Evolutionary conservation across 2,888 invertebrate genomes (phyloP).

Genomic region (Carabus problematicus): DNA sequence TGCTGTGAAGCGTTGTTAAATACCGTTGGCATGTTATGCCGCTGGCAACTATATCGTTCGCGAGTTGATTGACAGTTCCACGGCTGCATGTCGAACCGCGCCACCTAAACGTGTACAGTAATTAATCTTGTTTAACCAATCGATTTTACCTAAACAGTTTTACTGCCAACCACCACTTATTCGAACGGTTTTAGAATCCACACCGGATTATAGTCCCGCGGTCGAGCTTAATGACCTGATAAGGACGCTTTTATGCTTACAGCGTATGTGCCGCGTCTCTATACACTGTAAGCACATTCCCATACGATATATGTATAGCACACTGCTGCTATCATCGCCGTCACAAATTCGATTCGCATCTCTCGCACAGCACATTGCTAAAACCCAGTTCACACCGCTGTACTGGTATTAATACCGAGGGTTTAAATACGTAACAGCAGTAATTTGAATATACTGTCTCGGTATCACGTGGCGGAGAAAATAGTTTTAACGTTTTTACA

Average conservation of each 20-base stretch:
- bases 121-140: conserved; percentile 28
- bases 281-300: too few species aligned
- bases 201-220: conserved; percentile 9
- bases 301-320: too few species aligned
- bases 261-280: too few species aligned
- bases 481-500: too few species aligned
- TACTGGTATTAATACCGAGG: too few species aligned
- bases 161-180: conserved; percentile 15
- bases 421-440: too few species aligned
- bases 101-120: conserved; percentile 18
- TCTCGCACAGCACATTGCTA: too few species aligned
- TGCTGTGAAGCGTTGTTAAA: conserved; percentile 5
- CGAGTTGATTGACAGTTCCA: conserved; percentile 48
- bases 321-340: too few species aligned
- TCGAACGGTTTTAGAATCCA: conserved; percentile 7
- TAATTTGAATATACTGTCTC: too few species aligned
- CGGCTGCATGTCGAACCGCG: conserved; percentile 38
- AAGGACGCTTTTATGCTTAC: conserved; percentile 1
- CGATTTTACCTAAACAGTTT: conserved; percentile 43
- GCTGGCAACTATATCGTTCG: conserved; percentile 35
- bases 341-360: too few species aligned
- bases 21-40: conserved; percentile 36
- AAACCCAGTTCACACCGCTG: too few species aligned
- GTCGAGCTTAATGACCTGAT: conserved; percentile 13
- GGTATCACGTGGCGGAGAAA: too few species aligned